These are phyloP conservation scores for Aptenodytes forsteri DNA, from an alignment of 2,113 vertebrate species.

Conservation along the genomic window DNA sequence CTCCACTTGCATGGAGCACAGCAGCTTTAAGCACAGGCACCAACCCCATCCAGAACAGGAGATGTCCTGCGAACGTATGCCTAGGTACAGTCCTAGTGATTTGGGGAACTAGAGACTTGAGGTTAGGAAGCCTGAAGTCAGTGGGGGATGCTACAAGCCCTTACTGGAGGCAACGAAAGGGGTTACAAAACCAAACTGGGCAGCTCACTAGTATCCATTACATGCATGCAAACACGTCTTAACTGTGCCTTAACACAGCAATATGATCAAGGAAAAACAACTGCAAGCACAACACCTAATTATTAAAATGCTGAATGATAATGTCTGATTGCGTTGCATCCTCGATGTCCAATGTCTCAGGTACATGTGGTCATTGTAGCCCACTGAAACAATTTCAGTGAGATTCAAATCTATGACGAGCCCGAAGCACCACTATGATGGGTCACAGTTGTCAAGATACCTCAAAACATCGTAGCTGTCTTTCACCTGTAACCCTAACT, in stretches of 20 bases:
- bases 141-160: neutral
- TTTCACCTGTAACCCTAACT: neutral
- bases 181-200: neutral
- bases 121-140: neutral
- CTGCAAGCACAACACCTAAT: neutral
- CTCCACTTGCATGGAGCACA: neutral
- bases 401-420: neutral
- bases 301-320: neutral
- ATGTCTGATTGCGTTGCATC: neutral
- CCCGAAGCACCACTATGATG: neutral
- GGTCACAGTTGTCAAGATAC: neutral
- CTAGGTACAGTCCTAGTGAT: neutral
- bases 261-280: neutral
- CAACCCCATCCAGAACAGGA: neutral
- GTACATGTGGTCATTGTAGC: neutral
- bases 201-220: neutral
- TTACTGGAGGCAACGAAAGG: neutral
- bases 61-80: accelerated
- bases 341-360: neutral
- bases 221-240: neutral
- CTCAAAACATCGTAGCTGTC: neutral
- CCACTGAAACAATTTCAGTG: neutral
- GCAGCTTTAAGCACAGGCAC: neutral
- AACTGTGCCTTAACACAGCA: neutral
- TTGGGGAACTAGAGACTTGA: neutral